Evolutionary conservation across 2,888 invertebrate genomes (phyloP).

Genomic region (Agrotis puta): DNA sequence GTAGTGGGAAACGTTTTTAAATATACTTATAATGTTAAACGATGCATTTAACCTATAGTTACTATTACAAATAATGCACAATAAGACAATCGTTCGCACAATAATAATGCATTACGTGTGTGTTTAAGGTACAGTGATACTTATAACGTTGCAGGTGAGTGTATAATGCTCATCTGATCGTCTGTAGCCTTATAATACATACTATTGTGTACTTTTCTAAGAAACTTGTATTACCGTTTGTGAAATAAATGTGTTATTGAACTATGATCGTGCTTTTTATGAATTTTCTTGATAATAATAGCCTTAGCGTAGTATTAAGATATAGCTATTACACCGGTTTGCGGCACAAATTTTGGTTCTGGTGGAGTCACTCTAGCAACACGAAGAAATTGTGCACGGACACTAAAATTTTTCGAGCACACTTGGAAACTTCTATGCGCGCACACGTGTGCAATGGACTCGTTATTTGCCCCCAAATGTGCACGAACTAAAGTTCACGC

Average conservation of each 20-base stretch:
- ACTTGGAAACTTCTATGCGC: too few relatives aligned
- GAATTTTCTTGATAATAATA: not conserved
- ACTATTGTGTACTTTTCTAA: constrained; percentile 48
- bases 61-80: constrained; percentile 36
- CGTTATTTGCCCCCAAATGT: too few relatives aligned
- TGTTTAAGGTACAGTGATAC: constrained; percentile 14
- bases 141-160: not conserved
- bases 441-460: too few relatives aligned
- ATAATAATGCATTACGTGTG: constrained; percentile 11
- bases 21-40: constrained; percentile 15
- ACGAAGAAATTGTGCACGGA: too few relatives aligned
- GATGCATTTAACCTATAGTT: constrained; percentile 42
- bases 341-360: too few relatives aligned
- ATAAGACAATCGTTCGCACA: constrained; percentile 40
- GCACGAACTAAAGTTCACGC: too few relatives aligned
- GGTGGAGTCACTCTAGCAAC: too few relatives aligned
- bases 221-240: constrained; percentile 54
- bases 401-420: too few relatives aligned
- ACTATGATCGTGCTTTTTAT: constrained; percentile 24
- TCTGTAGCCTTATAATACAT: constrained; percentile 19
- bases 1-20: constrained; percentile 18
- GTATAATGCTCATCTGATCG: constrained; percentile 33
- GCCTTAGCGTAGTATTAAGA: too few relatives aligned
- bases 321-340: too few relatives aligned
- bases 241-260: constrained; percentile 59